Evolutionary conservation across 2,113 vertebrate genomes (phyloP).

Genomic region (Brachypodius melanocephalos): DNA sequence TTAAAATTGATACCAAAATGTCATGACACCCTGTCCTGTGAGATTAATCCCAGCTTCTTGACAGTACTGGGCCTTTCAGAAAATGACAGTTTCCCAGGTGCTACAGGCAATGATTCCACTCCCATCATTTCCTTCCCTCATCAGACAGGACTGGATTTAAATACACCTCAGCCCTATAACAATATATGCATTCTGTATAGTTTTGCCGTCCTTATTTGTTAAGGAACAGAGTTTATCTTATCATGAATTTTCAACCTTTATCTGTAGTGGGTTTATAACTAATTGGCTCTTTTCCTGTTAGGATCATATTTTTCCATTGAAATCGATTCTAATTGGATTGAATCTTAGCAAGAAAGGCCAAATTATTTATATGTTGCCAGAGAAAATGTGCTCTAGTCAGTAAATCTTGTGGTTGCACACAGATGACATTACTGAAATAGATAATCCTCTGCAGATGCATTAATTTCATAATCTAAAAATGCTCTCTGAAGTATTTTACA

Average conservation of each 20-base stretch:
- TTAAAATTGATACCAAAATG: not conserved
- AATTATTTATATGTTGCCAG: not conserved
- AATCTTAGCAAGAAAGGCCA: not conserved
- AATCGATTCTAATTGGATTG: not conserved
- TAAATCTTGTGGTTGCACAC: not conserved
- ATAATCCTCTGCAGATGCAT: constrained; percentile 8
- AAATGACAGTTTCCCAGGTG: not conserved
- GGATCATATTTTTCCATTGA: not conserved
- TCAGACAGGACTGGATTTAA: not conserved
- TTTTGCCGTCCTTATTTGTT: not conserved
- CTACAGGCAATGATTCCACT: not conserved
- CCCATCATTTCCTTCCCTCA: not conserved
- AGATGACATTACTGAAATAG: not conserved
- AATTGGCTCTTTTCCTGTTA: not conserved
- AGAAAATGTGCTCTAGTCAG: not conserved
- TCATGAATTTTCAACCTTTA: not conserved
- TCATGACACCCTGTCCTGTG: not conserved
- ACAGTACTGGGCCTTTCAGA: not conserved
- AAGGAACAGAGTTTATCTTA: not conserved
- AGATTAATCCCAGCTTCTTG: not conserved
- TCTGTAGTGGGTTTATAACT: not conserved
- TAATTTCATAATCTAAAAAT: constrained; percentile 24
- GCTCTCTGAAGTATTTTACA: not conserved
- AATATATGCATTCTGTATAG: not conserved
- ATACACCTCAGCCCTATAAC: not conserved